A percentile compares a stretch with the other conserved stretches of the same genome.
Conservation (phyloP, 2,797 vertebrate species). For the Chelon auratus region DNA sequence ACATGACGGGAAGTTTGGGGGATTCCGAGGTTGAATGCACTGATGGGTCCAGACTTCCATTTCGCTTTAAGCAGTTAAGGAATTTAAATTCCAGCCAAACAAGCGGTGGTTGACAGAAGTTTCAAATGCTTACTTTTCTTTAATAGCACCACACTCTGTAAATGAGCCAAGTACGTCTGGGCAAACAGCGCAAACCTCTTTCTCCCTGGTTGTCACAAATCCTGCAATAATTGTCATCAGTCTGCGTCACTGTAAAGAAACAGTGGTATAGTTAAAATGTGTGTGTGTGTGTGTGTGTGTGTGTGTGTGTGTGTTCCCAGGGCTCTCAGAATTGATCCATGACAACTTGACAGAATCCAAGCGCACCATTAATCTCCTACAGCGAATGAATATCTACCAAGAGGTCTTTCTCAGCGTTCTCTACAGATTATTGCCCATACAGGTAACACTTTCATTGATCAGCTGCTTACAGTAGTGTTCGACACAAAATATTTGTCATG, state of each 20-base stretch:
- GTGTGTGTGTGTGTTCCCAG: conserved; percentile 72
- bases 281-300: conserved; percentile 33
- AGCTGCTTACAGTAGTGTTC: not conserved
- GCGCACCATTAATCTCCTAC: conserved; percentile 97
- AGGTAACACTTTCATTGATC: conserved; percentile 82
- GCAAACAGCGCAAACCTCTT: conserved; percentile 1
- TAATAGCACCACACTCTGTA: conserved; percentile 2
- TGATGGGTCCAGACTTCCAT: conserved; percentile 8
- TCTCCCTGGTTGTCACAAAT: conserved; percentile 28
- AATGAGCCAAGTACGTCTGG: conserved; percentile 22
- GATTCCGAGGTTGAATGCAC: conserved; percentile 13
- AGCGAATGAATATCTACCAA: conserved; percentile 99
- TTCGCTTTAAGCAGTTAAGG: conserved; percentile 22
- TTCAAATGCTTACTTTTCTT: conserved; percentile 32
- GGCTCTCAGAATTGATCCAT: conserved; percentile 92
- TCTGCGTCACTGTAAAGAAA: conserved; percentile 6
- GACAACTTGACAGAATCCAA: conserved; percentile 98
- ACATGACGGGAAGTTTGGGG: conserved; percentile 6
- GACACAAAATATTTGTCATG: conserved; percentile 31
- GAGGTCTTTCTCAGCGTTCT: conserved; percentile 94
- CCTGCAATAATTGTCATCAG: conserved; percentile 26
- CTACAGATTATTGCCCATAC: conserved; percentile 91
- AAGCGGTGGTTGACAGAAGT: conserved; percentile 13
- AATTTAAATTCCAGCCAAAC: conserved; percentile 17
- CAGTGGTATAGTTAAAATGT: conserved; percentile 31